Percentiles rank a stretch among this genome's conserved stretches.
phyloP scores from a whole-genome alignment of 2,797 vertebrate species.

The Nyctalus aviator region DNA sequence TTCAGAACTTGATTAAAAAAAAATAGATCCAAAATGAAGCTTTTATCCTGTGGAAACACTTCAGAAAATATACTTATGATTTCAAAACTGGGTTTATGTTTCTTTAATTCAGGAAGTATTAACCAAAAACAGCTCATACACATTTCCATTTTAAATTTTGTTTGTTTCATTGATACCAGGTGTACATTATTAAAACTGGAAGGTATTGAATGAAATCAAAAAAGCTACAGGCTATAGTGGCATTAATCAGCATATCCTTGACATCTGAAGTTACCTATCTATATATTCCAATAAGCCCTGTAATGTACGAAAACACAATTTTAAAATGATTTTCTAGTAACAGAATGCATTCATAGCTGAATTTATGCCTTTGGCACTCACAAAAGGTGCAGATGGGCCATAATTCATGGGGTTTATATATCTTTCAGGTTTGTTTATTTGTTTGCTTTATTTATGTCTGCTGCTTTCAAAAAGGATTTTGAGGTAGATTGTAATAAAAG shows the following conservation, averaged over 20 bases:
- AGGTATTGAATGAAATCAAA: slow-evolving; percentile 58
- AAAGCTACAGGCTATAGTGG: slow-evolving; percentile 42
- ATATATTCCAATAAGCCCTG: slow-evolving; percentile 57
- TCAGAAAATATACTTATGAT: slow-evolving; percentile 65
- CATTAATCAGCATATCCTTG: slow-evolving; percentile 63
- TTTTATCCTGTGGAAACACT: slow-evolving; percentile 7
- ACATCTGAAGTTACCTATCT: slow-evolving; percentile 44
- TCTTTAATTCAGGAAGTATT: slow-evolving; percentile 48
- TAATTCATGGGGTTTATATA: slow-evolving; percentile 59
- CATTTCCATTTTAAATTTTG: slow-evolving; percentile 67
- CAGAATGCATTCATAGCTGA: slow-evolving; percentile 28
- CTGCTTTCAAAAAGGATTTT: slow-evolving; percentile 58
- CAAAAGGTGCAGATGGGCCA: slow-evolving; percentile 61
- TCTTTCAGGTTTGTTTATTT: slow-evolving; percentile 69
- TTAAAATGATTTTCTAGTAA: slow-evolving; percentile 58
- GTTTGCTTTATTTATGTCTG: slow-evolving; percentile 66
- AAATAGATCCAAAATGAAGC: slow-evolving; percentile 61
- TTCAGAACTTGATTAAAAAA: neutral
- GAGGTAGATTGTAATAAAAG: slow-evolving; percentile 62
- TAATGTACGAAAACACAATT: slow-evolving; percentile 48
- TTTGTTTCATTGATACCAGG: slow-evolving; percentile 46
- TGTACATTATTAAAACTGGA: slow-evolving; percentile 71
- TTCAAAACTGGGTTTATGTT: slow-evolving; percentile 71
- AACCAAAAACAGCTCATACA: slow-evolving; percentile 40
- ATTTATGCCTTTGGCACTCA: slow-evolving; percentile 66